Evolutionary conservation across 2,797 vertebrate species (phyloP), one percentile per base, ranked within the genome.

Genomic region (Astyanax mexicanus): DNA sequence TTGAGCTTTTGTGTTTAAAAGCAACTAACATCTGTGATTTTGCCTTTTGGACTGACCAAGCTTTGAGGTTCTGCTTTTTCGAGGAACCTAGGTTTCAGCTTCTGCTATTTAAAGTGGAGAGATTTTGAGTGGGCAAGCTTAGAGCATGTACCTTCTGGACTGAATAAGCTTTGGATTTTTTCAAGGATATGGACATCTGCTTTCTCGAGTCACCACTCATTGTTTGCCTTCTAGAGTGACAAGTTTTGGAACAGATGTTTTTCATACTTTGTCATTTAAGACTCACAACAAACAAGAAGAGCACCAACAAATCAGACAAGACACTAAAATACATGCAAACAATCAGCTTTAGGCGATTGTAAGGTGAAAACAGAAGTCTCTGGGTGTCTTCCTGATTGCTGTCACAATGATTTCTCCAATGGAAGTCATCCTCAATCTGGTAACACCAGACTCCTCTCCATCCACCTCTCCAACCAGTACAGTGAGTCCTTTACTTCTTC

Each of bases 381-480:
- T 58, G 40, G 17, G 19, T 42, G 37, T 11, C 10, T 23, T 44
- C 13, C 7, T 21, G 9, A 15, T 35, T 47, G 25, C 57, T 25
- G 62, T 47, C 57, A 19, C 37, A 47, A 70, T 70, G 83, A 75
- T 82, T 58, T 84, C 83, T 62, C 78, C 75, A 78, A 93, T 93
- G 93, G 93, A 94, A 83, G 89, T 93, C 85, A 92, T 93, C 84
- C 86, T 93, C 75, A 93, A 87, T 86, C 87, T 94, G 88, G 88
- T 93, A 81, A 86, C 91, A 15, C 89, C 90, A 74, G 91, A 94
- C 64, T 78, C 87, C 73, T 85, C 89, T 72, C 85, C 85, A 51
- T 85, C 87, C 74, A 84, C 84, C 27, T 51, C 81, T 76, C 83
- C 86, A 32, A 81, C 79, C 68, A 82, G 62, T 60, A 87, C 77